Base-by-base conservation (phyloP, 2,113 vertebrate genomes). In the Pelodiscus sinensis region DNA sequence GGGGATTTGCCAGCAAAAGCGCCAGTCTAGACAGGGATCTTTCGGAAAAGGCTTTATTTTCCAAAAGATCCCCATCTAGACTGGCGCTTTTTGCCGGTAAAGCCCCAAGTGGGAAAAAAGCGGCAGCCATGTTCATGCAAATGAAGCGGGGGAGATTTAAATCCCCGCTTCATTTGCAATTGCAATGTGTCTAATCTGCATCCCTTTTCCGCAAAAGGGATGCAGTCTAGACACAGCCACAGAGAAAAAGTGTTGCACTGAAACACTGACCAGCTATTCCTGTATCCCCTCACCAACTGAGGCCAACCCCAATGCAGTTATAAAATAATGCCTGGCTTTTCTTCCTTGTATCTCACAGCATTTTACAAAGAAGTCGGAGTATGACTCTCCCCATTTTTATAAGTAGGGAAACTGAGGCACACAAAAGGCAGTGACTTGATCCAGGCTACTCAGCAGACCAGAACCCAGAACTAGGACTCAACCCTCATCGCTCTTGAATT, bases 201-300 rank as follows among this genome's bases (percentile, higher is more conserved):
- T n/a, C n/a, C n/a, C n/a, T n/a, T n/a, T n/a, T n/a, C n/a, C n/a
- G n/a, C n/a, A n/a, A n/a, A n/a, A n/a, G n/a, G n/a, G n/a, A n/a
- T n/a, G n/a, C n/a, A n/a, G 44, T 44, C 44, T 44, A 44, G 44
- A 44, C 44, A 6, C 7, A n/a, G n/a, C n/a, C n/a, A 44, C 5
- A 44, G 44, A 44, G 44, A 54, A 10, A 38, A 77, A 13, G 62
- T 4, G 60, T 4, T 51, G 8, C 35, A 14, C 62, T 27, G 79
- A 38, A 1, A 0, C 71, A 57, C 8, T 2, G 27, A 81, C 90
- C 75, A 93, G 89, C 51, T 88, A 50, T 73, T 71, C 82, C 14
- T 11, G 21, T 54, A 85, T 50, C 15, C 58, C 52, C 6, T 65
- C 0, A 0, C 85, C 58, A 4, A 35, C 22, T 51, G 31, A 9